These are phyloP conservation scores for Prunella fulvescens DNA, from an alignment of 2,113 vertebrate genomes.

Conservation along the genomic window DNA sequence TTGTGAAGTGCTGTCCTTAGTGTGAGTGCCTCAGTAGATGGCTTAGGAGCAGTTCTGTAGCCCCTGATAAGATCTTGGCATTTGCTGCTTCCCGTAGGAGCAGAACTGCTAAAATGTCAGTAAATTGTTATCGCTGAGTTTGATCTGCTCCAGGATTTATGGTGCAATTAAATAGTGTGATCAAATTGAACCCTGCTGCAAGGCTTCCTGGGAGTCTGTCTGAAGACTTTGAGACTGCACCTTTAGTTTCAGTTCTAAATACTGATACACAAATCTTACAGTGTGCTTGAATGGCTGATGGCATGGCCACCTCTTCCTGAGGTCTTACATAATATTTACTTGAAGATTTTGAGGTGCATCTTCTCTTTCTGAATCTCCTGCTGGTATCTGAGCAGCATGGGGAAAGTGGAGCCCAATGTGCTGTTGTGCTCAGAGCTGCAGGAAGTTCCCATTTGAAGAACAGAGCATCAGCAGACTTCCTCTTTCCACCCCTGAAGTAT, in stretches of 20 bases:
- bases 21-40: not conserved
- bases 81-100: not conserved
- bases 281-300: not conserved
- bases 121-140: not conserved
- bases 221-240: not conserved
- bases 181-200: not conserved
- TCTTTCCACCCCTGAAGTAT: not conserved
- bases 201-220: not conserved
- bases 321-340: not conserved
- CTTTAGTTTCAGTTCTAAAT: not conserved
- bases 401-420: not conserved
- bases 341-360: not conserved
- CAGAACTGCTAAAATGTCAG: conserved; percentile 4
- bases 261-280: rapidly evolving
- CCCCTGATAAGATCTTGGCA: not conserved
- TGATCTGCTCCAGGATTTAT: not conserved
- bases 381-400: not conserved
- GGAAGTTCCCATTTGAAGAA: not conserved
- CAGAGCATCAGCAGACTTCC: not conserved
- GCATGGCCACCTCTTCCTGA: not conserved
- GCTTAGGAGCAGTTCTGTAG: not conserved
- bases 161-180: not conserved
- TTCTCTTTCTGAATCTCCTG: not conserved
- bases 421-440: not conserved
- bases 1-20: not conserved